These are phyloP conservation scores for Scytalopus superciliaris DNA, from an alignment of 2,113 vertebrate genomes.

Conservation along the genomic window DNA sequence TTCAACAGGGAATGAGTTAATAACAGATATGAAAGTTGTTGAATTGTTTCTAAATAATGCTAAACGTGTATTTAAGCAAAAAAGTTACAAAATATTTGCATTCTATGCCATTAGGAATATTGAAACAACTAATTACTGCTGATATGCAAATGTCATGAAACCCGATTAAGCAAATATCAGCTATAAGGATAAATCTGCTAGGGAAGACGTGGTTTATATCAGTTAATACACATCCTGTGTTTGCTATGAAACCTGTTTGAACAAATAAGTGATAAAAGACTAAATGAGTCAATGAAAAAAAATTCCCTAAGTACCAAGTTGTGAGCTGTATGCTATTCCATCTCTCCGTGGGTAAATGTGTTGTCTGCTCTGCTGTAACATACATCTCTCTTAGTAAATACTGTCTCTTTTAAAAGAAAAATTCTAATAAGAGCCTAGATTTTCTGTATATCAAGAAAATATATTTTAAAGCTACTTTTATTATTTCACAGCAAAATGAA, in stretches of 20 bases:
- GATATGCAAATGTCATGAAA: constrained; percentile 52
- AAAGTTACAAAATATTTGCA: constrained; percentile 34
- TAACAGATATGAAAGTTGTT: background rate
- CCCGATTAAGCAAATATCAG: constrained; percentile 54
- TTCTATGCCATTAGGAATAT: constrained; percentile 39
- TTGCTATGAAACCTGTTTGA: constrained; percentile 61
- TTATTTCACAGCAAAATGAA: constrained; percentile 8
- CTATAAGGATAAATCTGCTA: constrained; percentile 24
- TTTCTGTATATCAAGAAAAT: constrained; percentile 1
- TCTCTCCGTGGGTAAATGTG: constrained; percentile 9
- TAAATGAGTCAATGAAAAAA: constrained; percentile 38
- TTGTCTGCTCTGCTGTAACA: background rate
- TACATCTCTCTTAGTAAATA: constrained; percentile 12
- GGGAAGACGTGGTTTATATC: constrained; percentile 4
- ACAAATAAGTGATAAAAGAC: constrained; percentile 64
- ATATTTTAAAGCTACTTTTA: background rate
- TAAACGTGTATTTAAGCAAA: constrained; percentile 9
- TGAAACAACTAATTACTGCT: constrained; percentile 58
- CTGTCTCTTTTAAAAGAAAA: background rate
- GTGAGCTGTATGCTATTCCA: constrained; percentile 5
- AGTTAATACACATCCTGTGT: constrained; percentile 17
- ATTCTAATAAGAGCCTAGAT: background rate
- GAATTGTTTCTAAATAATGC: constrained; percentile 24
- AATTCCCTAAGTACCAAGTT: constrained; percentile 10
- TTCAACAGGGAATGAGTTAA: background rate